phyloP scores from a whole-genome alignment of 2,888 invertebrate genomes.

The Stramonita haemastoma region DNA sequence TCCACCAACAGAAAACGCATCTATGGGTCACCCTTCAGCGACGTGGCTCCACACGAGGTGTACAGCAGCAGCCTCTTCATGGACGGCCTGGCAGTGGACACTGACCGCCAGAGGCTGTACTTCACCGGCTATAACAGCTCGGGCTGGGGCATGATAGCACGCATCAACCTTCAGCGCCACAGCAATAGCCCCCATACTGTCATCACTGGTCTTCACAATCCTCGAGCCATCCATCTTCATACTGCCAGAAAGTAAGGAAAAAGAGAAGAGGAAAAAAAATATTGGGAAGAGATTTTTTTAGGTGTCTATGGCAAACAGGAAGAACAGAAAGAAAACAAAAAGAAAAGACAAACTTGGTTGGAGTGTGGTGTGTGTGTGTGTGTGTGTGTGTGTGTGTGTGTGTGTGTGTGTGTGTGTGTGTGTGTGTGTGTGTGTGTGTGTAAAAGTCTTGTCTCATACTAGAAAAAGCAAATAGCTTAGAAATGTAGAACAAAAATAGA shows the following conservation, averaged over 20 bases:
- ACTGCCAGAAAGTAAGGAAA: conserved; percentile 62
- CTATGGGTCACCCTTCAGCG: conserved; percentile 56
- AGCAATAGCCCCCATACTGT: conserved; percentile 56
- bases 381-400: no score
- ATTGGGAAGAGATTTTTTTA: no score
- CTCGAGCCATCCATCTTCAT: conserved; percentile 60
- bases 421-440: no score
- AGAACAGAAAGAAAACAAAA: no score
- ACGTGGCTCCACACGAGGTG: conserved; percentile 57
- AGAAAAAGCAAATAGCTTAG: no score
- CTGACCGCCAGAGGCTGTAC: conserved; percentile 59
- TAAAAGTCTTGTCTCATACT: no score
- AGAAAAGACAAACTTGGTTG: no score
- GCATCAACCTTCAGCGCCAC: conserved; percentile 58
- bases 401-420: no score
- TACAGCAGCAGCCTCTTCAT: conserved; percentile 57
- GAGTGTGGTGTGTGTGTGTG: no score
- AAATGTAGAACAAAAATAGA: no score
- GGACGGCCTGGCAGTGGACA: conserved; percentile 60
- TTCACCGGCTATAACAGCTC: conserved; percentile 61
- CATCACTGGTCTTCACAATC: conserved; percentile 56
- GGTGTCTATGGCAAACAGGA: no score
- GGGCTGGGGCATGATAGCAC: conserved; percentile 59
- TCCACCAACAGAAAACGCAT: conserved; percentile 59
- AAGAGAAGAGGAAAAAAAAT: background rate